Base-by-base conservation (phyloP, 2,113 vertebrate species). In the Steatornis caripensis region DNA sequence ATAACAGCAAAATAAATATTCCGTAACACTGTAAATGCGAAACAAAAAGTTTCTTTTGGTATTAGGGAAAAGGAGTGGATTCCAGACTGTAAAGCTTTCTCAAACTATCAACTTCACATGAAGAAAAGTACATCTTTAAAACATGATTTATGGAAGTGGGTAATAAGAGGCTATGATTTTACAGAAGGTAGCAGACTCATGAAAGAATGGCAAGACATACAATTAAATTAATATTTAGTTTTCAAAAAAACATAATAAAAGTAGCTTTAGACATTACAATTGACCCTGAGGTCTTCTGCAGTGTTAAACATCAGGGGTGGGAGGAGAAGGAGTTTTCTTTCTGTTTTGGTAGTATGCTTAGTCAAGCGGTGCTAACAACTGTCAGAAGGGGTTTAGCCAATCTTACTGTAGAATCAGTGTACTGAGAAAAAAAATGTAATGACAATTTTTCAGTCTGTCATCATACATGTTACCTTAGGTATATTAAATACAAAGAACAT, bases 301-400 rank as follows among this genome's bases (percentile, higher is more conserved):
- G 7, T 12, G 10, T 36, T 66, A 58, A 57, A 45, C 15, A 19
- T 26, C 0, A 0, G 10, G 16, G 8, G 14, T 6, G 4, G 5
- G 5, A 4, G 22, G 17, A 66, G 24, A 10, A 60, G 18, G 19
- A 32, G 21, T 57, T 61, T 72, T 39, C 45, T 64, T 61, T 43
- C 30, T 9, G 1, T 5, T 54, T 84, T 48, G 75, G 26, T 57
- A 53, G 36, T 7, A n/a, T 10, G 36, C n/a, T 80, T 64, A 30
- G 41, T 72, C 71, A 83, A 72, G 37, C 53, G 71, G 24, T 17
- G 29, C 13, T 45, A 66, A 69, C 13, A 71, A 62, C 14, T 65
- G 29, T 30, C 48, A 61, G 32, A 69, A 29, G 79, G 6, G 16
- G 27, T 58, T 41, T 27, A 53, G 32, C 17, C 37, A 64, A 39